These are phyloP conservation scores for Ochropleura plecta DNA, from an alignment of 2,888 invertebrate genomes.

Conservation along the genomic window DNA sequence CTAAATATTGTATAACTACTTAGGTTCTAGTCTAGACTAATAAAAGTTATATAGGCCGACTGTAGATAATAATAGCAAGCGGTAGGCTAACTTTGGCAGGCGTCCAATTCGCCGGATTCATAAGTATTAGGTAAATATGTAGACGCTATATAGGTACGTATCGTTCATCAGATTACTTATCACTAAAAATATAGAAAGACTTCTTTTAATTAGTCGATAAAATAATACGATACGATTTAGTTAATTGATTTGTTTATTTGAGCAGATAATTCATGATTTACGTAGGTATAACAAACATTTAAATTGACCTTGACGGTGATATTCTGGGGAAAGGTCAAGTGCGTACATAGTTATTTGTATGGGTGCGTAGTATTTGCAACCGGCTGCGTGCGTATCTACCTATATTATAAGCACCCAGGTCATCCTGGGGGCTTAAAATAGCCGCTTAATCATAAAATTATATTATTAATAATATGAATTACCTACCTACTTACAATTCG, in stretches of 20 bases:
- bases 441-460: too few species aligned
- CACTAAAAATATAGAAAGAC: conserved; percentile 4
- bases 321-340: too few species aligned
- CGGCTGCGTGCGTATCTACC: too few species aligned
- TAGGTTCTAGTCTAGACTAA: conserved; percentile 25
- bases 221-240: not conserved
- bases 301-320: too few species aligned
- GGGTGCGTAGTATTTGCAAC: too few species aligned
- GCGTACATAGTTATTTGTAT: too few species aligned
- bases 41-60: conserved; percentile 32
- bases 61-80: conserved; percentile 44
- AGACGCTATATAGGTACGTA: conserved; percentile 3
- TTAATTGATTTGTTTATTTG: not conserved
- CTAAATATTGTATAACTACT: conserved; percentile 18
- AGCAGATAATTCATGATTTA: not conserved
- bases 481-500: too few species aligned
- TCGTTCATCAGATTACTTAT: conserved; percentile 19
- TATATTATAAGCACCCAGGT: too few species aligned
- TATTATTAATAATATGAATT: too few species aligned
- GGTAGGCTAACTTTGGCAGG: conserved; percentile 29
- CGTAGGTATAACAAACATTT: not conserved
- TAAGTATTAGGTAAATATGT: conserved; percentile 42
- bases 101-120: conserved; percentile 28
- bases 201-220: not conserved
- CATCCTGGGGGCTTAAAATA: too few species aligned